Base-by-base conservation (phyloP, 2,888 invertebrate species). In the Diplazon laetatorius region DNA sequence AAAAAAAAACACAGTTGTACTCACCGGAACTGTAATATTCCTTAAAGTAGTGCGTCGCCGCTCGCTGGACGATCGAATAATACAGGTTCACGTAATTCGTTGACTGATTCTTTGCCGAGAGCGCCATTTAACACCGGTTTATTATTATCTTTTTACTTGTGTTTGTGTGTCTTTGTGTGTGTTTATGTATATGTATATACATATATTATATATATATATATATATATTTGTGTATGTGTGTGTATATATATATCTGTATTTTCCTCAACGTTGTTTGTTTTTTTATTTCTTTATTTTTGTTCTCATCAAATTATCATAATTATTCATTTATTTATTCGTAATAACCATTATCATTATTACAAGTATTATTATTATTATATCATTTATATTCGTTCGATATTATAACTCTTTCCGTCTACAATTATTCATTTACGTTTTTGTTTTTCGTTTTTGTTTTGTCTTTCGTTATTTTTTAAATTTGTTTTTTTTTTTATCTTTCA, bases 71-170 rank as follows among this genome's bases (percentile, higher is more conserved):
- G 91, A 94, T 94, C 86, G 94, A 94, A 92, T 94, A 94, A 91
- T 94, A 94, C 86, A 94, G 91, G 92, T 94, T 94, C 91, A 94
- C 94, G 91, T 94, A 94, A 90, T 94, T 94, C 88, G 94, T 93
- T 83, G 94, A 92, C 90, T 90, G 90, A 85, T 91, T 90, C 86
- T 90, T 90, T 84, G 90, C 89, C 80, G 91, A 91, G 89, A 91
- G 90, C 90, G 90, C 91, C 91, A 91, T 91, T 90, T 89, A 78
- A 88, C 89, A 86, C 87, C 86, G 87, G 82, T 78, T 74, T 79
- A 74, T 80, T 78, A 71, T 78, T 78, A 75, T 75, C 78, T 63
- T 76, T 77, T 80, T 73, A 63, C 69, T 80, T 70, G 73, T 76
- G 69, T 73, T 57, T 80, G 52, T 69, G 60, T 76, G n/a, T n/a